Percentiles rank a stretch among this genome's conserved stretches.
These are phyloP conservation scores for Entomobrya proxima DNA, from an alignment of 2,888 invertebrate species.

Conservation along the genomic window DNA sequence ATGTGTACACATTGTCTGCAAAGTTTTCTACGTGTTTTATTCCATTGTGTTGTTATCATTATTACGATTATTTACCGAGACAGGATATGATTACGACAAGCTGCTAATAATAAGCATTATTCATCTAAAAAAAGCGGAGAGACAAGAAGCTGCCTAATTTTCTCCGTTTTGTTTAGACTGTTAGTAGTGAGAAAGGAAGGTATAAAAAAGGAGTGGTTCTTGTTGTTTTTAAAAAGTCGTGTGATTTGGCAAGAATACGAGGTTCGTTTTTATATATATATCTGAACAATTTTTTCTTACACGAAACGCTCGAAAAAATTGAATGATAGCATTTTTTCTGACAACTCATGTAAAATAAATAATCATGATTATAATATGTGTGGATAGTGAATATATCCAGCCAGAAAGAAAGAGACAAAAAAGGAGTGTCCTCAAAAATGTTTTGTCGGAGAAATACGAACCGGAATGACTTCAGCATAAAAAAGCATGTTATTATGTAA, in stretches of 20 bases:
- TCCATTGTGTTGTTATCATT: neutral
- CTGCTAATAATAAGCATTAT: constrained; percentile 41
- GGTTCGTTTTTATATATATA: neutral
- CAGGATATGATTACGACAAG: constrained; percentile 36
- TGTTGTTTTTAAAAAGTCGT: neutral
- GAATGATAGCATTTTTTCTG: constrained; percentile 24
- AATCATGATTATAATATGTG: neutral
- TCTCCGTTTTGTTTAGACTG: neutral
- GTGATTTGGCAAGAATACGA: neutral
- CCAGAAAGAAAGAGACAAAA: neutral
- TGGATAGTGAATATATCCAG: neutral
- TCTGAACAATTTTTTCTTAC: neutral
- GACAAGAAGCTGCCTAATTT: constrained; percentile 31
- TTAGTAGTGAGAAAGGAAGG: neutral
- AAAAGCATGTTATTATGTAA: neutral
- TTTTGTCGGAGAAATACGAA: constrained; percentile 22
- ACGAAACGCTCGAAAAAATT: neutral
- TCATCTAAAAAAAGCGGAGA: neutral
- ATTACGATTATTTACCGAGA: constrained; percentile 24
- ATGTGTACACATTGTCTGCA: neutral
- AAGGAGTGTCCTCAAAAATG: constrained; percentile 36
- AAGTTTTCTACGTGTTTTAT: neutral
- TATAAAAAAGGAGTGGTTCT: constrained; percentile 32
- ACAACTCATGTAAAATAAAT: constrained; percentile 27
- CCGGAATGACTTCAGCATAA: constrained; percentile 37